phyloP scores from a whole-genome alignment of 1,140 invertebrate genomes.

The Tetranychus cinnabarinus region DNA sequence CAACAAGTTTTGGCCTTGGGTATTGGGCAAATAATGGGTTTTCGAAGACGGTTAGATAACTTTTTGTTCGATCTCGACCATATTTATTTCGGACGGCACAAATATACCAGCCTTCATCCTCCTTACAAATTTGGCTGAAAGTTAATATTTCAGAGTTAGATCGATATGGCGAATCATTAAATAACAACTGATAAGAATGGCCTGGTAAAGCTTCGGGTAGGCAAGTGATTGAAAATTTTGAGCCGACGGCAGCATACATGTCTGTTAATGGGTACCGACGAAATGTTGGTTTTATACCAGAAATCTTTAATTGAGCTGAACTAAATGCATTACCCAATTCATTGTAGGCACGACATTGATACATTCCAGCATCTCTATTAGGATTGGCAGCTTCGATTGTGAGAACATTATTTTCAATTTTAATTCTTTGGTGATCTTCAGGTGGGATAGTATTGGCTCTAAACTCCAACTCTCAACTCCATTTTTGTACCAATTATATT shows the following conservation, averaged over 20 bases:
- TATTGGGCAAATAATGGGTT: conserved; percentile 39
- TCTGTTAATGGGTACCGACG: conserved; percentile 63
- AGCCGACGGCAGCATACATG: conserved; percentile 64
- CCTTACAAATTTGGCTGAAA: conserved; percentile 57
- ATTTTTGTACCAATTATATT: conserved; percentile 76
- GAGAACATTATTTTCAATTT: conserved; percentile 57
- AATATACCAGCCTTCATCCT: conserved; percentile 66
- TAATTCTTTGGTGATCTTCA: conserved; percentile 14
- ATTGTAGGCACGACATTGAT: conserved; percentile 75
- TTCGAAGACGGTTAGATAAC: conserved; percentile 33
- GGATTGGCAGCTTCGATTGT: conserved; percentile 50
- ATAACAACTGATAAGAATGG: conserved; percentile 70
- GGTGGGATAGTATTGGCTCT: no score
- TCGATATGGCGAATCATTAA: conserved; percentile 31
- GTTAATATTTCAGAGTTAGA: conserved; percentile 53
- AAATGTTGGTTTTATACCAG: conserved; percentile 66
- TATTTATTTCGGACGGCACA: conserved; percentile 57
- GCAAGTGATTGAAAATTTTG: conserved; percentile 74
- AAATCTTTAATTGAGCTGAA: conserved; percentile 62
- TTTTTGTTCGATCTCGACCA: conserved; percentile 50
- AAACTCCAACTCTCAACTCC: conserved; percentile 30
- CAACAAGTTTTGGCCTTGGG: conserved; percentile 35
- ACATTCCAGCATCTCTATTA: conserved; percentile 73
- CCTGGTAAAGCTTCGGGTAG: conserved; percentile 78
- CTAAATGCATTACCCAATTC: conserved; percentile 61